Base-by-base conservation (phyloP, 2,888 invertebrate genomes). In the Oscheius sp. region DNA sequence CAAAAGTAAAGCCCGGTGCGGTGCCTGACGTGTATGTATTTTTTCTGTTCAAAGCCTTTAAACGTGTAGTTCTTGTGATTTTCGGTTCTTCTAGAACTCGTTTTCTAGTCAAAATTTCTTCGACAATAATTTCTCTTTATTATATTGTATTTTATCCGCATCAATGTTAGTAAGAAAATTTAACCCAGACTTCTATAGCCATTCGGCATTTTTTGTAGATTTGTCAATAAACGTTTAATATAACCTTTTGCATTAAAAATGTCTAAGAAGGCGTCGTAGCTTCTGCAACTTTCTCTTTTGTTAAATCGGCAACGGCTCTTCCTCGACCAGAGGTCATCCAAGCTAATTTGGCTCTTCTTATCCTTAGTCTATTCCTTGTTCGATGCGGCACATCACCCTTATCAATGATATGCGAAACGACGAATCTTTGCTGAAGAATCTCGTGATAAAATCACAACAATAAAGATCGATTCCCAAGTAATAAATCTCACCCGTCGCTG, bases 341-440 rank as follows among this genome's bases (percentile, higher is more conserved):
- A n/a, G 76, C 74, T 20, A 76, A 17, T 42, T 76, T 76, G 3
- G 74, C 76, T 3, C 65, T 65, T n/a, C 76, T 39, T 1, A 72
- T 71, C 0, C 17, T n/a, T 37, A 25, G 20, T 23, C 39, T 17
- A 1, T 10, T 64, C 12, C 52, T 20, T 10, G 50, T 29, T 15
- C 23, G n/a, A 5, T 70, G 61, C 0, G 79, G 79, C 15, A 77
- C 74, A 42, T 74, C 74, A 12, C 79, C 79, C 58, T 79, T 74
- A 23, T 78, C 79, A 29, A 73, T 42, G 10, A 79, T 72, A 50
- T 78, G 74, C 17, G 71, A 65, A 27, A 69, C 50, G 17, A 79
- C 73, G 65, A 70, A 79, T 15, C 77, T 71, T 57, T 75, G 75
- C 79, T 79, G 65, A 67, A 77, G 65, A n/a, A n/a, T n/a, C n/a